Percentiles rank a stretch among this genome's conserved stretches.
Evolutionary conservation across 2,888 invertebrate genomes (phyloP).

Genomic region (Agonopterix arenella): DNA sequence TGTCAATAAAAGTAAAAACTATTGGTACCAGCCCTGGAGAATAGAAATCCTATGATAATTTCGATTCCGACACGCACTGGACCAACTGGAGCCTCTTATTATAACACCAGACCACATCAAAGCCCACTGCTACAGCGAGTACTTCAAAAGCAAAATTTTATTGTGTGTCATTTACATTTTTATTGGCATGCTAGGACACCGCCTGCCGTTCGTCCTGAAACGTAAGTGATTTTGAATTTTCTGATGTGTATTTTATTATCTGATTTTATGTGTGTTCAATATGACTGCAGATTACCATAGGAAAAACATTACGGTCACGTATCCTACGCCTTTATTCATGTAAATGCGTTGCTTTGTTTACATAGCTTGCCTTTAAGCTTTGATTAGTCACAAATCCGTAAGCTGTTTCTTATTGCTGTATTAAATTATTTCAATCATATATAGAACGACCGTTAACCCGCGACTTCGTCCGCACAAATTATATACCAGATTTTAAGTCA

Average conservation of each 20-base stretch:
- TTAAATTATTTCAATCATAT: too few species aligned
- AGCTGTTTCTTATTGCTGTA: too few species aligned
- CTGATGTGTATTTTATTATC: slow-evolving; percentile 75
- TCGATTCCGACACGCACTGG: slow-evolving; percentile 23
- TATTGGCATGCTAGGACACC: slow-evolving; percentile 73
- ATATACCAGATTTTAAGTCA: too few species aligned
- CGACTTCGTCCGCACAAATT: too few species aligned
- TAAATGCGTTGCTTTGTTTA: too few species aligned
- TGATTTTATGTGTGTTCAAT: slow-evolving; percentile 70
- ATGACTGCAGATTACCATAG: slow-evolving; percentile 64
- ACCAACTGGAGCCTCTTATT: slow-evolving; percentile 50
- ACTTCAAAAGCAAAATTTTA: slow-evolving; percentile 73
- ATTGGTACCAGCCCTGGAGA: slow-evolving; percentile 30
- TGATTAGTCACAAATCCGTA: too few species aligned
- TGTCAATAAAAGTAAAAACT: too few species aligned
- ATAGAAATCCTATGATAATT: slow-evolving; percentile 29
- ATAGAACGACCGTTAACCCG: too few species aligned
- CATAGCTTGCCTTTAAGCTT: too few species aligned
- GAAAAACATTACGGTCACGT: slow-evolving; percentile 53
- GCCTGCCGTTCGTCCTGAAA: slow-evolving; percentile 59
- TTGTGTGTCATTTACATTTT: slow-evolving; percentile 71
- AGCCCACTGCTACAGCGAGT: slow-evolving; percentile 38
- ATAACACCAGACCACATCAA: slow-evolving; percentile 59
- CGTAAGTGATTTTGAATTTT: slow-evolving; percentile 77
- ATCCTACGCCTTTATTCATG: too few species aligned